These are phyloP conservation scores for Equus przewalskii DNA, from an alignment of 2,113 vertebrate species.

Conservation along the genomic window DNA sequence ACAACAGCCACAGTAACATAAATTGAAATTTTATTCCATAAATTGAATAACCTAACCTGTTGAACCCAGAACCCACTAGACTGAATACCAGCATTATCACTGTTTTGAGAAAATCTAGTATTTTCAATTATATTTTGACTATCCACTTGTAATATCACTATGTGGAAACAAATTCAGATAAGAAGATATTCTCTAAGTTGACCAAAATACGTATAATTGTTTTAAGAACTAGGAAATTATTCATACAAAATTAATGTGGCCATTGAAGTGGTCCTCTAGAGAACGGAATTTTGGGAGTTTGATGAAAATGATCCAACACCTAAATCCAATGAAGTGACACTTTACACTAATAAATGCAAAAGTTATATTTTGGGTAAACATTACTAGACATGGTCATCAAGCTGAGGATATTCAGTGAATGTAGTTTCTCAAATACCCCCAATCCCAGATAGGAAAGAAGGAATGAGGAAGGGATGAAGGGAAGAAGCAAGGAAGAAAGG, in stretches of 20 bases:
- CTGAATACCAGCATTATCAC: neutral
- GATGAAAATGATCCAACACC: neutral
- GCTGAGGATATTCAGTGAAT: neutral
- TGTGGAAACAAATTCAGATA: neutral
- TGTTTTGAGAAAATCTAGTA: conserved; percentile 18
- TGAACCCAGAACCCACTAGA: neutral
- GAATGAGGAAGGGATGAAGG: too few species aligned
- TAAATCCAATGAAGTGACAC: neutral
- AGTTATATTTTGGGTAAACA: neutral
- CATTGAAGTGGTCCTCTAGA: neutral
- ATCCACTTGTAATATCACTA: neutral
- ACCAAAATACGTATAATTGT: neutral
- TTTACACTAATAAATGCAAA: conserved; percentile 15
- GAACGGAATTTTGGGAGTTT: neutral
- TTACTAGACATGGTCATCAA: neutral
- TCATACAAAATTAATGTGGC: conserved; percentile 32
- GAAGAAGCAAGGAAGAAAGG: neutral
- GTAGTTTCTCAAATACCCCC: neutral
- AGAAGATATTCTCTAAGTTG: neutral
- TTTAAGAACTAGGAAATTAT: neutral
- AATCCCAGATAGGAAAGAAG: neutral
- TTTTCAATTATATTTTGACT: neutral
- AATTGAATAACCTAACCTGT: neutral
- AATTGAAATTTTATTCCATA: neutral
- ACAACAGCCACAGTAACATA: neutral